These are phyloP conservation scores for Galerucella nymphaeae DNA, from an alignment of 2,888 invertebrate genomes.

Conservation along the genomic window DNA sequence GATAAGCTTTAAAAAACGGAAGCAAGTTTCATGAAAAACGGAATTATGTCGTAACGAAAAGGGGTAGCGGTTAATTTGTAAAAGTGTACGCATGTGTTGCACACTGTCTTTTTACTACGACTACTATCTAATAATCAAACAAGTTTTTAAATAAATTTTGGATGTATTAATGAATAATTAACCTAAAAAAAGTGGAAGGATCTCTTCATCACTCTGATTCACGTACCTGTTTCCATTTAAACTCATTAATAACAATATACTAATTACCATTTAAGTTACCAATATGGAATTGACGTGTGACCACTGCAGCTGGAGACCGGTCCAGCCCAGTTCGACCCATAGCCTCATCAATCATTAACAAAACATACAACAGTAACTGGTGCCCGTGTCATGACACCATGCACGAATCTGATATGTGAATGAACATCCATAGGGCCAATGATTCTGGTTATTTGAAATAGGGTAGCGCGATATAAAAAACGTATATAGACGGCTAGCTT, in stretches of 20 bases:
- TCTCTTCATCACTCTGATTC: neutral
- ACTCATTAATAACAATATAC: constrained; percentile 42
- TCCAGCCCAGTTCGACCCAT: constrained; percentile 31
- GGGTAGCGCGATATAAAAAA: constrained; percentile 1
- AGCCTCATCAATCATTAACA: constrained; percentile 45
- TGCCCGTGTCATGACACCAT: constrained; percentile 36
- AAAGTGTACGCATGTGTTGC: too few species aligned
- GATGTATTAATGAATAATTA: too few species aligned
- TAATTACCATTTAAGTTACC: constrained; percentile 45
- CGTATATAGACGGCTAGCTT: too few species aligned
- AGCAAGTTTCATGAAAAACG: neutral
- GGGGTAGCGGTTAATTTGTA: too few species aligned
- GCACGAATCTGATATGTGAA: constrained; percentile 18
- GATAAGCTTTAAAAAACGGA: constrained; percentile 11
- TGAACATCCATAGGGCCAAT: neutral
- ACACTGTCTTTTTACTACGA: too few species aligned
- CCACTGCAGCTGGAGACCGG: constrained; percentile 46
- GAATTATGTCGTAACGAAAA: neutral
- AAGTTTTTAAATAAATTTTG: too few species aligned
- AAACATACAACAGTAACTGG: constrained; percentile 39
- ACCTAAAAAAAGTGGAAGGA: too few species aligned
- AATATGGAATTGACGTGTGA: constrained; percentile 50
- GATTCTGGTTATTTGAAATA: neutral
- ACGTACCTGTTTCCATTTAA: neutral
- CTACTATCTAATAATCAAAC: too few species aligned